Base-by-base conservation (phyloP, 2,888 invertebrate species). In the Cephus rjabovi region DNA sequence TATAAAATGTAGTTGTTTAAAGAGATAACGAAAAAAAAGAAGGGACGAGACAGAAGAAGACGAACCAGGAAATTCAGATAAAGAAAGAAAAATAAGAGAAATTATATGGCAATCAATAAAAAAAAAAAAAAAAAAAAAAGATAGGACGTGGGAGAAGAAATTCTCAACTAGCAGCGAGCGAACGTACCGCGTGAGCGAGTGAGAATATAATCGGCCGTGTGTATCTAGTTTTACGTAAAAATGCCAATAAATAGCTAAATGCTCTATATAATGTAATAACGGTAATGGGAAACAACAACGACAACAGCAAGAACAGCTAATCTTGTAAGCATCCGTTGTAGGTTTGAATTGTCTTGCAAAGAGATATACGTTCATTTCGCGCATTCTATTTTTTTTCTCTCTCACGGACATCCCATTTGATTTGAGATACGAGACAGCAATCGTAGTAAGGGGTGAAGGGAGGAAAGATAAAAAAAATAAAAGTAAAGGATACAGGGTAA, bases 1-100 rank as follows among this genome's bases (percentile, higher is more conserved):
- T 74, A 74, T 74, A 74, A 30, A 34, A 74, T 35, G 35, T 71
- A 71, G 71, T 71, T 33, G 23, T 23, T 56, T 56, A 56, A 56
- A 56, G 56, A 23, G 56, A 23, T 56, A 56, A 56, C 56, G 9
- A 56, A 56, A 56, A 23, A 37, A 0, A 56, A 12, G 3, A 3
- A 12, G 12, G 23, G 40, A 23, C 56, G 23, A 56, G 56, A 56
- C 56, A 56, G 23, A 56, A 56, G 23, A 56, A 56, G 56, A 56
- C 56, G 56, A 56, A 56, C 23, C 9, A 56, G 56, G 23, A 56
- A 56, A 56, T 23, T 56, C 9, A 23, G 0, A 23, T 9, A 56
- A 56, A 56, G 9, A 9, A 56, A 23, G 23, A 56, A 23, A 56
- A 56, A 23, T 2, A 23, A 56, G 56, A 9, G 23, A 56, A 56